Evolutionary conservation across 2,797 vertebrate genomes (phyloP), one percentile per base, ranked within the genome.

Genomic region (Anguilla anguilla): DNA sequence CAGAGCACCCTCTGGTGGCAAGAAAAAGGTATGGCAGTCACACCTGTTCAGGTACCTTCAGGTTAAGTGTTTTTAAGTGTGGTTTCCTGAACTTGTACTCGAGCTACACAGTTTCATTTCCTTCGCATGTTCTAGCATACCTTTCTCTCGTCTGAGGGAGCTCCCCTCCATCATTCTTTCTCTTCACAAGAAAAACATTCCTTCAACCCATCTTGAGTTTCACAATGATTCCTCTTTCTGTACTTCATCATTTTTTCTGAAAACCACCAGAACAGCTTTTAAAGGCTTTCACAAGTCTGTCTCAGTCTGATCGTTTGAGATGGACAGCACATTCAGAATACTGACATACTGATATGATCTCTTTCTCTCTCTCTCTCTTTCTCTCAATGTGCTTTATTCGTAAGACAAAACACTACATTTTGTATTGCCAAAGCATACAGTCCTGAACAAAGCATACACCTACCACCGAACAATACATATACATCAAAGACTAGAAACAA

Each of bases 171-270:
- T 39, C 79, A 11, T 9, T 9, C 49, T 82, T 46, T 82, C 22
- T 19, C 77, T 39, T 22, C 35, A 46, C 22, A 79, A 51, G 2
- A 74, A 84, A 39, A 84, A 53, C 79, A 87, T 82, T 87, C 49
- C 85, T 83, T 39, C 39, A 39, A 39, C 1, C 39, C 39, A 39
- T 39, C 39, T 39, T 39, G 39, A 39, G 22, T 19, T 61, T 67
- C 64, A 25, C 64, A 11, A 10, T 61, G 19, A 19, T 35, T 15
- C 13, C 69, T 35, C 51, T 69, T 69, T 69, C 25, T 6, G 6
- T 25, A 17, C 19, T 61, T 61, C 39, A 39, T 39, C 39, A 39
- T 39, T 39, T 39, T 39, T 39, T 39, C 39, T 39, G 39, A 39
- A 39, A 39, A 39, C 4, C 6, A n/a, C 6, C 13, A 25, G n/a